Conservation (phyloP, 2,113 vertebrate species). For the Setophaga coronata region DNA sequence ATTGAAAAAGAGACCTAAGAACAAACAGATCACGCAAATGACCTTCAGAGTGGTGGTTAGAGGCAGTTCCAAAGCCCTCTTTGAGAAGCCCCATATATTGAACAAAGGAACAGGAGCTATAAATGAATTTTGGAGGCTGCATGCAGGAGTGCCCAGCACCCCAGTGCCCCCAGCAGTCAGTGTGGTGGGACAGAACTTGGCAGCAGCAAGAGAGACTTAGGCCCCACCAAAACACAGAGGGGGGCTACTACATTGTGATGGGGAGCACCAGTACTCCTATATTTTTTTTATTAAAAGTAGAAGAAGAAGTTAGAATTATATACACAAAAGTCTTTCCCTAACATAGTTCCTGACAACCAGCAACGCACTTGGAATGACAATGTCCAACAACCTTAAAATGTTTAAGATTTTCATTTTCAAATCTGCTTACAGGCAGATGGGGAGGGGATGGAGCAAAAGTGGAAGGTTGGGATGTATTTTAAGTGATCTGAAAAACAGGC, state of each 20-base stretch:
- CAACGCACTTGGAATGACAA: background rate
- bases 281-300: background rate
- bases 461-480: background rate
- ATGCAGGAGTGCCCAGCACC: background rate
- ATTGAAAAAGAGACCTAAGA: background rate
- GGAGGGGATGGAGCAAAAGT: background rate
- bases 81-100: background rate
- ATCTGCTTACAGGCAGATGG: background rate
- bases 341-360: background rate
- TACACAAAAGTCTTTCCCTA: background rate
- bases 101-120: background rate
- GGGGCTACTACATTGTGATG: fast-evolving
- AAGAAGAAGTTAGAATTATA: background rate
- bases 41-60: background rate
- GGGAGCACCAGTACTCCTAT: background rate
- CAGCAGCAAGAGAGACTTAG: background rate
- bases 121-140: background rate
- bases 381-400: background rate
- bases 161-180: background rate
- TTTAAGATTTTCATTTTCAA: background rate
- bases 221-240: background rate
- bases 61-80: background rate
- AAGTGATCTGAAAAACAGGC: background rate
- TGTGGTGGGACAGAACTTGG: background rate
- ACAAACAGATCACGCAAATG: background rate